These are phyloP conservation scores for Mesitornis unicolor DNA, from an alignment of 2,113 vertebrate genomes.

Conservation along the genomic window DNA sequence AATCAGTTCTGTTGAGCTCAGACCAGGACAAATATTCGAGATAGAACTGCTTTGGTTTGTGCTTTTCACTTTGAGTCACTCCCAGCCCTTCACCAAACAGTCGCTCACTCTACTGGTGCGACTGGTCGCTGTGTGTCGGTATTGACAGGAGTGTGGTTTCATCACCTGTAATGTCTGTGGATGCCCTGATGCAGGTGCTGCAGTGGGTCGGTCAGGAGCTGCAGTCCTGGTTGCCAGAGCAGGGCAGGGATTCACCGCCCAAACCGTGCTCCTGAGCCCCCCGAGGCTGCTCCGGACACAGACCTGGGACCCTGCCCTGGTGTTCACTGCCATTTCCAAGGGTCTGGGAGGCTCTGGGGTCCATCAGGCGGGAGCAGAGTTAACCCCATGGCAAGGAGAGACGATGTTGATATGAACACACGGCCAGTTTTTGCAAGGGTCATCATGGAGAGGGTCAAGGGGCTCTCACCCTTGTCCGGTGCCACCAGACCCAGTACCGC, in stretches of 20 bases:
- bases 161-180: background rate
- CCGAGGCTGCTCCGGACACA: background rate
- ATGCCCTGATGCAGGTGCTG: background rate
- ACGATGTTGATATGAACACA: too few species aligned
- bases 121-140: background rate
- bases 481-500: too few species aligned
- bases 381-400: background rate
- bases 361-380: background rate
- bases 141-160: background rate
- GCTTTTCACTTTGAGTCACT: background rate
- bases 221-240: background rate
- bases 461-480: too few species aligned
- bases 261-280: background rate
- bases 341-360: background rate
- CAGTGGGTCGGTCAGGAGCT: background rate
- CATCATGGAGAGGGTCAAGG: too few species aligned
- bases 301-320: background rate
- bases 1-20: too few species aligned
- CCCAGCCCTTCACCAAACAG: background rate
- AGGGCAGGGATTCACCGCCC: background rate
- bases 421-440: too few species aligned
- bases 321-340: rapidly evolving
- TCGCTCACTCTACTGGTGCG: background rate
- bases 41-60: background rate
- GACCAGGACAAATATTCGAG: background rate